These are phyloP conservation scores for Polyodon spathula DNA, from an alignment of 2,113 vertebrate species.

Conservation along the genomic window DNA sequence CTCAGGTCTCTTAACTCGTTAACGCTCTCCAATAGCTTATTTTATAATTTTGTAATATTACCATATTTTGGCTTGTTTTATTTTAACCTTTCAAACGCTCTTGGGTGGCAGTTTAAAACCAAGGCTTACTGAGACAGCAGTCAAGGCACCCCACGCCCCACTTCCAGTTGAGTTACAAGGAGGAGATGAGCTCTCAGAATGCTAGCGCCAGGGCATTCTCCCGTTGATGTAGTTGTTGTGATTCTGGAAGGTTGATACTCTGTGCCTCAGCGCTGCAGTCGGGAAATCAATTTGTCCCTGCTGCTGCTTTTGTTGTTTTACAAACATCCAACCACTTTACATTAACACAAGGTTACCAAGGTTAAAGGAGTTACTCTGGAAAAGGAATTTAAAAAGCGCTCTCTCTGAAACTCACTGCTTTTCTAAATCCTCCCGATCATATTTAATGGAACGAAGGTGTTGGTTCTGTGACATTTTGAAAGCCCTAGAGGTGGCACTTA, in stretches of 20 bases:
- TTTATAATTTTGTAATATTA: too few species aligned
- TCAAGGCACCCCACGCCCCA: neutral
- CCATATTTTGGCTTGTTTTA: too few species aligned
- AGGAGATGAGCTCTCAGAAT: neutral
- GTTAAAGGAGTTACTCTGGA: neutral
- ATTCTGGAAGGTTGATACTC: slow-evolving; percentile 2
- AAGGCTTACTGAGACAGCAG: neutral
- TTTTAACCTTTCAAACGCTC: neutral
- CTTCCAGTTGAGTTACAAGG: neutral
- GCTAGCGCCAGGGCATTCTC: neutral
- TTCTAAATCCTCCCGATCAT: neutral
- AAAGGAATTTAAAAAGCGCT: neutral
- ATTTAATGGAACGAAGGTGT: slow-evolving; percentile 1
- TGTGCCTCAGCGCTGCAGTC: neutral
- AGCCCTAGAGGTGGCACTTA: neutral
- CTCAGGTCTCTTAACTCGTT: too few species aligned
- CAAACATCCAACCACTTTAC: too few species aligned
- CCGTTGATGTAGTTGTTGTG: neutral
- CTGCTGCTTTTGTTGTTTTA: neutral
- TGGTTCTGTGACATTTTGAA: too few species aligned
- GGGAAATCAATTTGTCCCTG: slow-evolving; percentile 8
- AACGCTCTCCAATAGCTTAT: too few species aligned
- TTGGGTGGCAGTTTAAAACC: neutral
- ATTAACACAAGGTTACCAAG: neutral
- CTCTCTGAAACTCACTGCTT: neutral